Evolutionary conservation across 2,113 vertebrate species (phyloP).

Genomic region (Astur gentilis): DNA sequence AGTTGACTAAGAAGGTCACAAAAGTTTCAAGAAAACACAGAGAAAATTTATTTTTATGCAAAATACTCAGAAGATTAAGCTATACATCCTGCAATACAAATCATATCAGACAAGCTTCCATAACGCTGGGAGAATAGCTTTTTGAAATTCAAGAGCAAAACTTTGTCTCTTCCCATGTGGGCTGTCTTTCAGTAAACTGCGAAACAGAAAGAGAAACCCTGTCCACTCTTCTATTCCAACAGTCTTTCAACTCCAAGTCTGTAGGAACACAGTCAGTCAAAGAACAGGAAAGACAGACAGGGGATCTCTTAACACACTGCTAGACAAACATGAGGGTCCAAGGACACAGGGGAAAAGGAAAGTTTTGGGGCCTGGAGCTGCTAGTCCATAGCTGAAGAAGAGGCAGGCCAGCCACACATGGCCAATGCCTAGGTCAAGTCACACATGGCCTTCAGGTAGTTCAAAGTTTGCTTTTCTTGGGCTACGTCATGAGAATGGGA

Average conservation of each 20-base stretch:
- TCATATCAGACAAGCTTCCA: neutral
- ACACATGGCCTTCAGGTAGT: neutral
- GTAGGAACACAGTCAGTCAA: neutral
- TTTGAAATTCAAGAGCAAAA: neutral
- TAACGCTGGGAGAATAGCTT: neutral
- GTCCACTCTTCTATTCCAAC: neutral
- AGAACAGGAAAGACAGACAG: neutral
- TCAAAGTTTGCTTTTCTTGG: neutral
- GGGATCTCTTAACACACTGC: neutral
- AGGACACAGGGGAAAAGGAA: neutral
- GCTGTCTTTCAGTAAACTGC: neutral
- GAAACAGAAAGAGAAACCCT: neutral
- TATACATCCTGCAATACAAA: neutral
- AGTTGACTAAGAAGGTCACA: neutral
- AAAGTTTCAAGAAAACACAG: neutral
- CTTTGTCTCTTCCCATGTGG: neutral
- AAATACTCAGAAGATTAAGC: neutral
- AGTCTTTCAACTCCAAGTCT: neutral
- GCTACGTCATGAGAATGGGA: rapidly evolving
- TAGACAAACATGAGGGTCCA: neutral
- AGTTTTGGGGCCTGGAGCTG: neutral
- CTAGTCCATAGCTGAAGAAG: neutral
- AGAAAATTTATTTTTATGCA: neutral
- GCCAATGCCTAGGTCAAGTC: neutral
- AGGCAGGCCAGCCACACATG: neutral